Percentiles rank a stretch among this genome's conserved stretches.
phyloP scores from a whole-genome alignment of 2,797 vertebrate species.

The Lepus townsendii region DNA sequence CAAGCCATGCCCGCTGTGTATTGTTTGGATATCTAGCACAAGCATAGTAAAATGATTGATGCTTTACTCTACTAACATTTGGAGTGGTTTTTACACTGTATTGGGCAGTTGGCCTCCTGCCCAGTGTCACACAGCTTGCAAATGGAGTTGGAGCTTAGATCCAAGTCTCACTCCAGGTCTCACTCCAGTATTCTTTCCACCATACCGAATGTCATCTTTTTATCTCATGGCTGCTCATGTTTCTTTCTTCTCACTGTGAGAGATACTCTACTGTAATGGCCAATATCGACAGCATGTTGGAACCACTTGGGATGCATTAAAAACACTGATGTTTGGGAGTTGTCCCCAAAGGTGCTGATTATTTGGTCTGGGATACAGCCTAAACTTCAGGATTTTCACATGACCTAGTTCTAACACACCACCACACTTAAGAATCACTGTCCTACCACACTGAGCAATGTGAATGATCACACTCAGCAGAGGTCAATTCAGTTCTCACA shows the following conservation, averaged over 20 bases:
- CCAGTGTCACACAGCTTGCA: neutral
- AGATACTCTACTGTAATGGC: neutral
- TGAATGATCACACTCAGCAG: neutral
- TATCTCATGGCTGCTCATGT: neutral
- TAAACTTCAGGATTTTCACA: conserved; percentile 12
- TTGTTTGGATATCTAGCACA: neutral
- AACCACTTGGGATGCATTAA: conserved; percentile 14
- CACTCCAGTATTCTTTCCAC: conserved; percentile 48
- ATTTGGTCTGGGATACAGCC: neutral
- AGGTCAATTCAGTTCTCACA: neutral
- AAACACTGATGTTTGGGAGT: neutral
- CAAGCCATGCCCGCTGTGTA: neutral
- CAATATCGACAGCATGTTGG: neutral
- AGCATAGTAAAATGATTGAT: neutral
- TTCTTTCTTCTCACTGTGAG: conserved; percentile 30
- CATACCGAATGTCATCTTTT: conserved; percentile 50
- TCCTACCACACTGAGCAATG: neutral
- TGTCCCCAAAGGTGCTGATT: neutral
- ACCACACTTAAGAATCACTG: neutral
- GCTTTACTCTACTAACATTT: neutral
- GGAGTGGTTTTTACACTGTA: neutral
- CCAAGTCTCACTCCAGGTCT: neutral
- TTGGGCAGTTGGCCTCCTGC: conserved; percentile 3
- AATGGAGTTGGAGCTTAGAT: neutral
- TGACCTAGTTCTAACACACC: neutral